Evolutionary conservation across 2,113 vertebrate genomes (phyloP).

Genomic region (Sakesphorus luctuosus): DNA sequence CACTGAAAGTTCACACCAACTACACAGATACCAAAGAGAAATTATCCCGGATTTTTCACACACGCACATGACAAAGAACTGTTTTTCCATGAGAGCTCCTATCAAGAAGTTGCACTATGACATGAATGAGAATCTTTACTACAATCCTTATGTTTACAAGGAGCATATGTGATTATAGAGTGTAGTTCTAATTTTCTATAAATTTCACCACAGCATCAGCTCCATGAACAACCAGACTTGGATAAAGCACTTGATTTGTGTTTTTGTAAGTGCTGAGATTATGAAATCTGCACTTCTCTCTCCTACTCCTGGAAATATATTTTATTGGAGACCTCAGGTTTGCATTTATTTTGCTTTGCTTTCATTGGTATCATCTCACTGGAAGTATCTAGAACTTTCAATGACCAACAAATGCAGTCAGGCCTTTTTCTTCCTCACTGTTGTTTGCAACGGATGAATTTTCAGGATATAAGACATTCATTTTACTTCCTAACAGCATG

Average conservation of each 20-base stretch:
- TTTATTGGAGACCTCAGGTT: not conserved
- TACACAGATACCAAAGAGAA: not conserved
- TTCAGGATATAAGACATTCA: not conserved
- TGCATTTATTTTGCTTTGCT: not conserved
- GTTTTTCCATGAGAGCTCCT: not conserved
- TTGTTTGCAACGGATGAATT: not conserved
- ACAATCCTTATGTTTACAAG: not conserved
- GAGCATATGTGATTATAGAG: not conserved
- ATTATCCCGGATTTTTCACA: not conserved
- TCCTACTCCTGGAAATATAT: not conserved
- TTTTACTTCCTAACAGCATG: not conserved
- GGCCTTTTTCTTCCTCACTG: not conserved
- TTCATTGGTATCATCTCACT: not conserved
- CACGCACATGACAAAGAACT: not conserved
- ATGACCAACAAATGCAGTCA: not conserved
- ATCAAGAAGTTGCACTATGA: not conserved
- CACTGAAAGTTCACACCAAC: not conserved
- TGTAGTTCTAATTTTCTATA: not conserved
- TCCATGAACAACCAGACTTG: not conserved
- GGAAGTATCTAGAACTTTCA: not conserved
- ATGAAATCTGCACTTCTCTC: not conserved
- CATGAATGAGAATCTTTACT: not conserved
- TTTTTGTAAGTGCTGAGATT: not conserved
- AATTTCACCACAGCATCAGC: not conserved
- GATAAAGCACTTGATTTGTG: not conserved